phyloP scores from a whole-genome alignment of 2,797 vertebrate genomes.

The Sebastes variabilis region DNA sequence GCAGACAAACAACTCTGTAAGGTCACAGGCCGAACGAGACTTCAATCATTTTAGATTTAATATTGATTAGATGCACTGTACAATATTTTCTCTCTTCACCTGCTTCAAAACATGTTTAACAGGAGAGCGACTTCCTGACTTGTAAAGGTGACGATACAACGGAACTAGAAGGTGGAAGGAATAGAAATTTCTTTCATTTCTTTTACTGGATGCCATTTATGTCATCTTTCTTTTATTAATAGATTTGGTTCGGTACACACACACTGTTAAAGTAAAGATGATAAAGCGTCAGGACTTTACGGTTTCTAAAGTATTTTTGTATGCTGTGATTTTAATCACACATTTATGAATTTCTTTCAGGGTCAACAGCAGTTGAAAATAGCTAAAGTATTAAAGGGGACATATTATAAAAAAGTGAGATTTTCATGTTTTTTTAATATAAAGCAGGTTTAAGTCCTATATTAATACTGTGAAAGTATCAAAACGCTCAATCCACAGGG shows the following conservation, averaged over 20 bases:
- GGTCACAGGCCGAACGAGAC: background rate
- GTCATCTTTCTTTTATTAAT: too few relatives aligned
- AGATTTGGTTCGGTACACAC: too few relatives aligned
- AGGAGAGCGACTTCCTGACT: background rate
- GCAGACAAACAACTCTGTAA: background rate
- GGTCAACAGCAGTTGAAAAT: background rate
- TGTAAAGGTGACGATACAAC: background rate
- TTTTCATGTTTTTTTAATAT: too few relatives aligned
- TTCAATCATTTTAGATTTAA: background rate
- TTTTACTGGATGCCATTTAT: background rate
- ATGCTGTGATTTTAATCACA: background rate
- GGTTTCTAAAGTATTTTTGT: background rate
- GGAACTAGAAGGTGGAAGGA: background rate
- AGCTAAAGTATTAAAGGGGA: background rate
- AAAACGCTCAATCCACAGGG: too few relatives aligned
- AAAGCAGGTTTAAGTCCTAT: too few relatives aligned
- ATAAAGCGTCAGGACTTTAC: background rate
- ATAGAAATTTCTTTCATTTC: background rate
- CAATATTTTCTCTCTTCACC: background rate
- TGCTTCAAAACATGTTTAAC: background rate
- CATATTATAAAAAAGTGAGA: too few relatives aligned
- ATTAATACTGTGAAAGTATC: too few relatives aligned
- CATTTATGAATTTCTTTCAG: background rate
- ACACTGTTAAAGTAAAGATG: too few relatives aligned
- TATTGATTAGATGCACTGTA: background rate